phyloP scores from a whole-genome alignment of 1,140 invertebrate species.

The Zophobas atratus region DNA sequence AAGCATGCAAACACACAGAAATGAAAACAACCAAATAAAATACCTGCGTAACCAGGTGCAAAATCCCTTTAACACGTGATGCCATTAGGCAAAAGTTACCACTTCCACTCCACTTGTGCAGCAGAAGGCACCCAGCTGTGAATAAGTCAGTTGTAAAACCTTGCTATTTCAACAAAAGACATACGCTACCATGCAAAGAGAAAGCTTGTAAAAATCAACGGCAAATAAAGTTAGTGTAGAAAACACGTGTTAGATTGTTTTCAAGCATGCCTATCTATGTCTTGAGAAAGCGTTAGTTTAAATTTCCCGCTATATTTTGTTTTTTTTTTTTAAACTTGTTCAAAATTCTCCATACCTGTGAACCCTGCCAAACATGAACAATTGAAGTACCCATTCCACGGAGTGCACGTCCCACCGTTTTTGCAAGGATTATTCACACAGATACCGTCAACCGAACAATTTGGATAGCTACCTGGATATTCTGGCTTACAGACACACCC shows the following conservation, averaged over 20 bases:
- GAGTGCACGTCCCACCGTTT: conserved; percentile 76
- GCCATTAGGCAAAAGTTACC: neutral
- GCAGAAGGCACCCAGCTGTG: conserved; percentile 28
- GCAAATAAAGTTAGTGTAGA: too few relatives aligned
- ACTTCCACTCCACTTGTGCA: neutral
- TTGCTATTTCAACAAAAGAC: neutral
- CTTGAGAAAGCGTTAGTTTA: too few relatives aligned
- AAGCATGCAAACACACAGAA: conserved; percentile 4
- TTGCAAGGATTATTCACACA: conserved; percentile 75
- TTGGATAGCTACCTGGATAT: conserved; percentile 75
- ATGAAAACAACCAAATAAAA: conserved; percentile 9
- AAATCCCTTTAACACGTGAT: neutral
- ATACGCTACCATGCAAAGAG: too few relatives aligned
- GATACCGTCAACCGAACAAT: conserved; percentile 76
- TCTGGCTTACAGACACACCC: conserved; percentile 81
- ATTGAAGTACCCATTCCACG: conserved; percentile 72
- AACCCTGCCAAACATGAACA: conserved; percentile 82
- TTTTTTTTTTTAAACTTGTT: too few relatives aligned
- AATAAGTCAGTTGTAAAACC: conserved; percentile 21
- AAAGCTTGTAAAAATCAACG: too few relatives aligned
- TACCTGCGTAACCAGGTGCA: conserved; percentile 29
- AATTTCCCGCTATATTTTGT: neutral
- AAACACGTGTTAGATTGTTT: too few relatives aligned
- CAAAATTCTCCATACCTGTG: conserved; percentile 70
- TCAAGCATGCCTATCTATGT: too few relatives aligned